A percentile compares a stretch with the other conserved stretches of the same genome.
phyloP scores from a whole-genome alignment of 2,113 vertebrate genomes.

The Cichladusa arquata region DNA sequence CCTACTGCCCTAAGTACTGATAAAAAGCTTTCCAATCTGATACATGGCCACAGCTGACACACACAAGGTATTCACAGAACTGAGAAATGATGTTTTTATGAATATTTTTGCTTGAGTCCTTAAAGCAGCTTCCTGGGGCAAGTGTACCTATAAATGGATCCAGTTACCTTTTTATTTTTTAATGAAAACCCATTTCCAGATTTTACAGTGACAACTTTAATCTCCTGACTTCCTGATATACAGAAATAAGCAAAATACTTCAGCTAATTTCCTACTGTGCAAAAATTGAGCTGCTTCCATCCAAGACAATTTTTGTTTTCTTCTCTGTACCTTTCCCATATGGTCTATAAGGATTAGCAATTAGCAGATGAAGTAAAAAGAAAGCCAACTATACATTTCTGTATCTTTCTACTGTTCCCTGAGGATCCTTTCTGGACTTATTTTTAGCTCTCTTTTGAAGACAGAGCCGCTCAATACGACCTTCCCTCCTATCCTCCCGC shows the following conservation, averaged over 20 bases:
- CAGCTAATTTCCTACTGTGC: neutral
- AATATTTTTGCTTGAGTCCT: neutral
- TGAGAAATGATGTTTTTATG: neutral
- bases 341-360: neutral
- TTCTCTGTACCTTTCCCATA: neutral
- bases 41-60: accelerated
- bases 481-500: neutral
- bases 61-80: neutral
- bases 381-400: neutral
- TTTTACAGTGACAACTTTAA: neutral
- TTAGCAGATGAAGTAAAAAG: neutral
- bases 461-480: neutral
- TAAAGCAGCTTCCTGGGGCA: neutral
- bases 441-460: neutral
- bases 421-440: neutral
- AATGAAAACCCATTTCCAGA: neutral
- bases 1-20: neutral
- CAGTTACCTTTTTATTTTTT: neutral
- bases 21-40: neutral
- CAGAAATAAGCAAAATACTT: neutral
- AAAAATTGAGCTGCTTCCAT: neutral
- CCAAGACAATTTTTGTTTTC: neutral
- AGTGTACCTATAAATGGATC: neutral
- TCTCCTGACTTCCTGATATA: neutral
- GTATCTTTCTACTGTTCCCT: neutral